phyloP scores from a whole-genome alignment of 2,888 invertebrate species.

The Standfussiana lucernea region DNA sequence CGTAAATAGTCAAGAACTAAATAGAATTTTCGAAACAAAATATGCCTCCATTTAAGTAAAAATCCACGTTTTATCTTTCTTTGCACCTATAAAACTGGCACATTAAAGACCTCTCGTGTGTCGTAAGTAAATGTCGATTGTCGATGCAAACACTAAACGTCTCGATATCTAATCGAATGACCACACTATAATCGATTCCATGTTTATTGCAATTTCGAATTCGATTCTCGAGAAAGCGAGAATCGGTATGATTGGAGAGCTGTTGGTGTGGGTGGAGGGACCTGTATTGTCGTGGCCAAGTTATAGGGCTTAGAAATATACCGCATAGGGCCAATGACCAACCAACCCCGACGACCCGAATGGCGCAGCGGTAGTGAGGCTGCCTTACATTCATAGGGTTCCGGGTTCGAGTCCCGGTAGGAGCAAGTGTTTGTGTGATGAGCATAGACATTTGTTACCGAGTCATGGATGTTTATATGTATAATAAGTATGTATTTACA shows the following conservation, averaged over 20 bases:
- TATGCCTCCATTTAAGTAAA: slow-evolving; percentile 20
- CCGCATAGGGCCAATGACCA: slow-evolving; percentile 50
- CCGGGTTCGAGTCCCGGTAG: too few species aligned
- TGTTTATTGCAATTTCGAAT: slow-evolving; percentile 75
- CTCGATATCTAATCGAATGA: slow-evolving; percentile 71
- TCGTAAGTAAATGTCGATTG: slow-evolving; percentile 51
- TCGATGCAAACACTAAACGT: slow-evolving; percentile 63
- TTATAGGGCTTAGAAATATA: slow-evolving; percentile 69
- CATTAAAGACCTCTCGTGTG: slow-evolving; percentile 26
- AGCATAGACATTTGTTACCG: too few species aligned
- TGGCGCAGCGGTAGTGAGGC: too few species aligned
- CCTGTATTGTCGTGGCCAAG: slow-evolving; percentile 72
- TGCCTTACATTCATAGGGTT: too few species aligned
- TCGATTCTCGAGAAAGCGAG: slow-evolving; percentile 78
- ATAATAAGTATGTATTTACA: too few species aligned
- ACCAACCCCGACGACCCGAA: too few species aligned
- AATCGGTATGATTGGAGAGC: slow-evolving; percentile 75
- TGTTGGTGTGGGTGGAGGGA: slow-evolving; percentile 74
- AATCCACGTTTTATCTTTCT: slow-evolving; percentile 32
- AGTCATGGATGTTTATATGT: too few species aligned
- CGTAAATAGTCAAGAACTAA: slow-evolving; percentile 38
- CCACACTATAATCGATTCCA: slow-evolving; percentile 74
- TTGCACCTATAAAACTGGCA: slow-evolving; percentile 44
- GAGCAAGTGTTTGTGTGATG: too few species aligned
- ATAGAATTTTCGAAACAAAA: slow-evolving; percentile 40